These are phyloP conservation scores for Formica exsecta DNA, from an alignment of 1,140 invertebrate species.

Conservation along the genomic window DNA sequence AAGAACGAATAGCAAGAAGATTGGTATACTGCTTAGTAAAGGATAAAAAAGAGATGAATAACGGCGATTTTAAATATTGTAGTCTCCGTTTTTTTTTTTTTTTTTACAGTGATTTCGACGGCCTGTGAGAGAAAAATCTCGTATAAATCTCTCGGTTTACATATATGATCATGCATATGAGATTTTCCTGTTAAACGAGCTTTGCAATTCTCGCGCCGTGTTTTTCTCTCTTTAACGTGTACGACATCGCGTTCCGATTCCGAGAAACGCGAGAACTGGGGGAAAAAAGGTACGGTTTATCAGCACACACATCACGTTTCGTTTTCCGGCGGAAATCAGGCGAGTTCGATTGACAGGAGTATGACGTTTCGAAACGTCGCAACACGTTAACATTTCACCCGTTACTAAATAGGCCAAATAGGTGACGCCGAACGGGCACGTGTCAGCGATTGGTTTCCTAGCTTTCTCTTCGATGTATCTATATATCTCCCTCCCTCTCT, in stretches of 20 bases:
- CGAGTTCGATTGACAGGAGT: constrained; percentile 45
- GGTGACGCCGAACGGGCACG: constrained; percentile 47
- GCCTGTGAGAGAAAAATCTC: background rate
- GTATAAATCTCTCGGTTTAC: constrained; percentile 4
- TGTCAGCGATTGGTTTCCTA: constrained; percentile 53
- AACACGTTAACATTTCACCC: constrained; percentile 55
- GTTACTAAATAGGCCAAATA: constrained; percentile 69
- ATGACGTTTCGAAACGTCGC: constrained; percentile 62
- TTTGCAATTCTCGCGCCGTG: background rate
- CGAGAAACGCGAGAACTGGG: background rate
- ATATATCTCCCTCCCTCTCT: background rate
- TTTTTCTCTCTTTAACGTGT: background rate
- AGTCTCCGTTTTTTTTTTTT: too few relatives aligned
- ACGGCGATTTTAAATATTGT: background rate
- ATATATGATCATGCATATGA: background rate
- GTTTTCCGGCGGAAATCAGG: constrained; percentile 51
- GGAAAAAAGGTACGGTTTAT: constrained; percentile 26
- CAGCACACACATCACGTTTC: constrained; percentile 45
- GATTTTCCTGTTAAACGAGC: background rate
- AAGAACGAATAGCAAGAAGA: constrained; percentile 33
- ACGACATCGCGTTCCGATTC: background rate
- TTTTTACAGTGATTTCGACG: too few relatives aligned
- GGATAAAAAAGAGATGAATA: constrained; percentile 16
- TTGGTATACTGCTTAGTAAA: constrained; percentile 15
- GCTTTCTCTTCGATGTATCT: constrained; percentile 48